Conservation (phyloP, 2,888 invertebrate species). For the Drosophila phalerata region DNA sequence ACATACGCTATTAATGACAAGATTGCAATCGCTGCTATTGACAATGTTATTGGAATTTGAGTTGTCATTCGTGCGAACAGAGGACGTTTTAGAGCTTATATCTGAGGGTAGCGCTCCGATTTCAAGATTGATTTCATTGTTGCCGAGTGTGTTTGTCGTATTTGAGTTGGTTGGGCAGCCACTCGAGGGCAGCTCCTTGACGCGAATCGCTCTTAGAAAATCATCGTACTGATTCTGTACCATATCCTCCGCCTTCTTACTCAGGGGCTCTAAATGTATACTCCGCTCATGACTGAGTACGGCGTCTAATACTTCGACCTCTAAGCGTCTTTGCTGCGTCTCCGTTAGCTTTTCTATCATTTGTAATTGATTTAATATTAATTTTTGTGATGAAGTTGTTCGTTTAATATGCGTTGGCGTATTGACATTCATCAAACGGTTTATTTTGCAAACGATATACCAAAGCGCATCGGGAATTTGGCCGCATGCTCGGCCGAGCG, state of each 20-base stretch:
- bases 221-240: conserved; percentile 56
- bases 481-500: conserved; percentile 49
- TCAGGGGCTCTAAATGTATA: not conserved
- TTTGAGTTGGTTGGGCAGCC: not conserved
- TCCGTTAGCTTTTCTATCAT: conserved; percentile 51
- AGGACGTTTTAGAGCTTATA: not conserved
- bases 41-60: not conserved
- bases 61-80: not conserved
- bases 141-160: not conserved
- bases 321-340: conserved; percentile 53
- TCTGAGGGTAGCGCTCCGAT: not conserved
- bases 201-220: conserved; percentile 58
- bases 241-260: not conserved
- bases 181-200: conserved; percentile 48
- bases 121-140: not conserved
- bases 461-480: conserved; percentile 57
- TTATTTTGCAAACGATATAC: conserved; percentile 53
- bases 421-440: conserved; percentile 5
- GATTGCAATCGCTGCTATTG: not conserved
- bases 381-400: not conserved
- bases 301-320: conserved; percentile 71
- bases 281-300: conserved; percentile 62
- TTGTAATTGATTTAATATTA: conserved; percentile 50
- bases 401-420: not conserved
- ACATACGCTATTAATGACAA: conserved; percentile 26